A percentile compares a stretch with the other conserved stretches of the same genome.
These are phyloP conservation scores for Copidosoma floridanum DNA, from an alignment of 1,140 invertebrate genomes.

Conservation along the genomic window DNA sequence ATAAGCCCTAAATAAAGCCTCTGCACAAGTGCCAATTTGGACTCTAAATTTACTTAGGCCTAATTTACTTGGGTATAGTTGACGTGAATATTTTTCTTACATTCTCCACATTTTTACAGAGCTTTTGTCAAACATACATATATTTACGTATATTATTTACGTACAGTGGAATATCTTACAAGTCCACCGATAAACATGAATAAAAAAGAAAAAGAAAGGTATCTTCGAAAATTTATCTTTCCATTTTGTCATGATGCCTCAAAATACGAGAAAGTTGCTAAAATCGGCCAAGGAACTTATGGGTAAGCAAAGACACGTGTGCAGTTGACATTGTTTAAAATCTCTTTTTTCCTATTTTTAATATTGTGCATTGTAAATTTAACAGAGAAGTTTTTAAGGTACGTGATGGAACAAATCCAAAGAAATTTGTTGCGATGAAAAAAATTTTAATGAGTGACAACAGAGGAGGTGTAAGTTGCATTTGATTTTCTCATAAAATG, in stretches of 20 bases:
- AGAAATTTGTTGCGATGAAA: conserved; percentile 95
- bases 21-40: too few relatives aligned
- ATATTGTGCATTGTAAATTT: neutral
- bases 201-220: conserved; percentile 76
- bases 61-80: too few relatives aligned
- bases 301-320: conserved; percentile 61
- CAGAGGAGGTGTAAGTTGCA: conserved; percentile 87
- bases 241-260: conserved; percentile 87
- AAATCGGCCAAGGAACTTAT: conserved; percentile 99
- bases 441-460: conserved; percentile 99
- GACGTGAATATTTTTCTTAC: too few relatives aligned
- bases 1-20: too few relatives aligned
- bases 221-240: conserved; percentile 87
- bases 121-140: too few relatives aligned
- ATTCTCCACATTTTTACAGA: too few relatives aligned
- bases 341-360: neutral
- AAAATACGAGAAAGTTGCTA: conserved; percentile 94
- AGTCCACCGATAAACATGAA: too few relatives aligned
- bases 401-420: conserved; percentile 77
- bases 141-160: too few relatives aligned
- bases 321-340: conserved; percentile 50
- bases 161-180: too few relatives aligned
- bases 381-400: conserved; percentile 96
- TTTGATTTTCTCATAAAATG: conserved; percentile 1
- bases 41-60: too few relatives aligned